These are phyloP conservation scores for Diloba caeruleocephala DNA, from an alignment of 2,888 invertebrate genomes.

Conservation along the genomic window DNA sequence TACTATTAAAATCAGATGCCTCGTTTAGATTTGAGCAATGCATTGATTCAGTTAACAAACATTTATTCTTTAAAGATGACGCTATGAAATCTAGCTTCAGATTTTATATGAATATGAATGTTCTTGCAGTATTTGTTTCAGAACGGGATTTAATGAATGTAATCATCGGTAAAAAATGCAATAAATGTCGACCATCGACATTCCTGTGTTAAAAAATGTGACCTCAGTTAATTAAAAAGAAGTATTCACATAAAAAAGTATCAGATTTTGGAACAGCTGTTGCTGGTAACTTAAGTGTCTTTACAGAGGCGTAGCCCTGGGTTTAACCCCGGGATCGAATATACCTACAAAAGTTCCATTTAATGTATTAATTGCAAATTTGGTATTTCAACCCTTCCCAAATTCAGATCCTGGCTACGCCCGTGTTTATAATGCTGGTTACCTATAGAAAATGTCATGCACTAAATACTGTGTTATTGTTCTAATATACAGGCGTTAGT, in stretches of 20 bases:
- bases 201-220: slow-evolving; percentile 31
- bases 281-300: no score
- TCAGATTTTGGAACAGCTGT: slow-evolving; percentile 31
- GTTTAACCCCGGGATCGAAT: no score
- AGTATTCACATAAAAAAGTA: neutral
- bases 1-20: slow-evolving; percentile 4
- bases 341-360: no score
- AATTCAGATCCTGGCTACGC: no score
- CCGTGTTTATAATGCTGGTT: slow-evolving; percentile 20
- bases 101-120: slow-evolving; percentile 26
- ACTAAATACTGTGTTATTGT: slow-evolving; percentile 47
- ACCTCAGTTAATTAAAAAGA: slow-evolving; percentile 5
- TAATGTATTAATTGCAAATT: no score
- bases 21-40: slow-evolving; percentile 24
- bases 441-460: slow-evolving; percentile 46
- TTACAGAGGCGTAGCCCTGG: no score
- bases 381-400: no score
- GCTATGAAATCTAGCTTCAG: slow-evolving; percentile 21
- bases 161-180: neutral
- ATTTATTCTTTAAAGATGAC: slow-evolving; percentile 4
- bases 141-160: slow-evolving; percentile 26
- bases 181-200: slow-evolving; percentile 5
- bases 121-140: slow-evolving; percentile 37
- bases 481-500: slow-evolving; percentile 59
- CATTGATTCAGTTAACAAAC: slow-evolving; percentile 1